These are phyloP conservation scores for Lasioglossum lativentre DNA, from an alignment of 2,888 invertebrate species.

Conservation along the genomic window DNA sequence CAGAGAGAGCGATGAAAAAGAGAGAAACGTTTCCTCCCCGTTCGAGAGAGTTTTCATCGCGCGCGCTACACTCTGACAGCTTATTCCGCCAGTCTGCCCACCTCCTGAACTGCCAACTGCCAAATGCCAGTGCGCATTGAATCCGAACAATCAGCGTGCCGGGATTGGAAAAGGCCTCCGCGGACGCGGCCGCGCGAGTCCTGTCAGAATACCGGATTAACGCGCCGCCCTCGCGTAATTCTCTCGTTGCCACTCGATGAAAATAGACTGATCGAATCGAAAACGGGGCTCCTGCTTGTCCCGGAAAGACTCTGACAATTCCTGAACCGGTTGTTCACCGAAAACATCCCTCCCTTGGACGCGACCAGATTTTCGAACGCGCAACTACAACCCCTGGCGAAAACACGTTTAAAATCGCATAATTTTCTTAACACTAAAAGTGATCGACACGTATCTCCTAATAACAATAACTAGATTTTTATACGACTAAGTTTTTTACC, in stretches of 20 bases:
- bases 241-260: constrained; percentile 60
- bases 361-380: neutral
- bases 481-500: too few species aligned
- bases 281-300: constrained; percentile 1
- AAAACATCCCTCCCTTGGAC: neutral
- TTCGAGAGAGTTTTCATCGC: constrained; percentile 74
- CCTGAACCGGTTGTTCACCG: neutral
- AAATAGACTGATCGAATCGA: constrained; percentile 69
- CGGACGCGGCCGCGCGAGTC: constrained; percentile 58
- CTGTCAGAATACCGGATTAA: constrained; percentile 76
- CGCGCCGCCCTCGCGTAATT: constrained; percentile 71
- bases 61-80: constrained; percentile 78
- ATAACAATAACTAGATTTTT: neutral
- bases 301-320: neutral
- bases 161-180: constrained; percentile 70
- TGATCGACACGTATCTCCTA: neutral
- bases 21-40: constrained; percentile 63
- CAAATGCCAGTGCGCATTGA: constrained; percentile 79
- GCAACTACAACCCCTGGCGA: neutral
- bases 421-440: neutral
- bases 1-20: neutral
- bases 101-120: constrained; percentile 73
- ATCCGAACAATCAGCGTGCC: constrained; percentile 79
- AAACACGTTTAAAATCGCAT: neutral
- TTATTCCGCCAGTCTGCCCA: constrained; percentile 75